Evolutionary conservation across 2,113 vertebrate species (phyloP), one percentile per base, ranked within the genome.

Genomic region (Rhinolophus sinicus): DNA sequence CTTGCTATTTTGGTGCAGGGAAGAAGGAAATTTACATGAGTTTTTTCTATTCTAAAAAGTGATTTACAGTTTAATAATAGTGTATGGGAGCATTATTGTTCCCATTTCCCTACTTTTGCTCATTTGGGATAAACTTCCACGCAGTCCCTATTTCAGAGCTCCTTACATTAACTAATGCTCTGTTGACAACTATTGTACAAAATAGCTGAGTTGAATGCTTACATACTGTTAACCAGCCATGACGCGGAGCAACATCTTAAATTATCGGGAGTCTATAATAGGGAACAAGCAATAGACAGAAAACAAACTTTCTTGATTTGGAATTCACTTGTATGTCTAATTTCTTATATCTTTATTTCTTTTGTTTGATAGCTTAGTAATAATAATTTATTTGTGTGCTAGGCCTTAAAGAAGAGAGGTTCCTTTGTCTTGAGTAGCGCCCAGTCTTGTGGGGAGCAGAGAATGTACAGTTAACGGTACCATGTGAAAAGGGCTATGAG

Each of bases 1-100:
- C 77, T 97, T 92, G 0, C 15, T 89, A 62, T 8, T 97, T 96
- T 67, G 54, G 75, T 95, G 28, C 28, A 87, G 89, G 83, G 88
- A 58, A 80, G 2, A 0, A 67, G 1, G 1, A 88, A 33, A 86
- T 86, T 65, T 84, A 58, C 92, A 6, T 90, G 47, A 30, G 35
- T 93, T 83, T 94, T 52, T 97, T 97, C 70, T 97, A 47, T 92
- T 97, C 50, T 98, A 92, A 95, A 69, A 85, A 97, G 58, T 96
- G 77, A 96, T 97, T 98, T 96, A 93, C 96, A 86, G 72, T 81
- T 96, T 95, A 60, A 85, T 91, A 88, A 88, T 0, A 56, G 56
- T 95, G 56, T 86, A 33, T 28, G 33, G 47, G 18, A 93, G 13
- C 19, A 65, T 92, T 97, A 5, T 73, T 96, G 22, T 44, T 97